These are phyloP conservation scores for Tetheella fluctuosa DNA, from an alignment of 2,888 invertebrate genomes.

Conservation along the genomic window DNA sequence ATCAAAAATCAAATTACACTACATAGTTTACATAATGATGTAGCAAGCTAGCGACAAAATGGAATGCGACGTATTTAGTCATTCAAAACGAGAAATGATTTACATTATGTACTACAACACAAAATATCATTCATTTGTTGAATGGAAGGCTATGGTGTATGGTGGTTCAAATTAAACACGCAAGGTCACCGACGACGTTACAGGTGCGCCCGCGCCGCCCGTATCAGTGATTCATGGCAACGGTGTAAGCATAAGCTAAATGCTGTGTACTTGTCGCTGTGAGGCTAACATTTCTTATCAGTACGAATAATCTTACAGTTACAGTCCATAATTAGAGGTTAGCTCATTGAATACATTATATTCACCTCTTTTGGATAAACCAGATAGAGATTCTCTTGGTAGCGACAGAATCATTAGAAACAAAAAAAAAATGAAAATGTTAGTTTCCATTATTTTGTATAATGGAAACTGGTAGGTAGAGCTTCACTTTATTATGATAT, in stretches of 20 bases:
- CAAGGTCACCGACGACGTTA: slow-evolving; percentile 9
- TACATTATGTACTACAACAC: not conserved
- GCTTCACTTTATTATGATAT: not conserved
- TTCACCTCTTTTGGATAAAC: not conserved
- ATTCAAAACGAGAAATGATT: not conserved
- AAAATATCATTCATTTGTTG: not conserved
- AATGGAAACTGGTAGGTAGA: no score
- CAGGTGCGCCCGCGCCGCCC: slow-evolving; percentile 12
- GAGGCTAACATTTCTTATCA: slow-evolving; percentile 10
- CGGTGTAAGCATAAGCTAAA: slow-evolving; percentile 3
- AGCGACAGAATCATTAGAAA: no score
- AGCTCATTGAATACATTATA: slow-evolving; percentile 3
- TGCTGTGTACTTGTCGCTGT: not conserved
- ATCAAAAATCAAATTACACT: no score
- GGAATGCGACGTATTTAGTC: not conserved
- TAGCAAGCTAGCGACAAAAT: not conserved
- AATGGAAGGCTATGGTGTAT: not conserved
- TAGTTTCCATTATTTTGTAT: no score
- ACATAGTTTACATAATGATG: no score
- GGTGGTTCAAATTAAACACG: not conserved
- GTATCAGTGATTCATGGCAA: slow-evolving; percentile 12
- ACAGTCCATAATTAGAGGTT: slow-evolving; percentile 2
- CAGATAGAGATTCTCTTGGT: not conserved
- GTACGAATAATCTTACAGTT: not conserved
- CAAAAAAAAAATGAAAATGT: no score